Percentiles rank a stretch among this genome's conserved stretches.
phyloP scores from a whole-genome alignment of 1,140 invertebrate genomes.

The Meteorus sp. region DNA sequence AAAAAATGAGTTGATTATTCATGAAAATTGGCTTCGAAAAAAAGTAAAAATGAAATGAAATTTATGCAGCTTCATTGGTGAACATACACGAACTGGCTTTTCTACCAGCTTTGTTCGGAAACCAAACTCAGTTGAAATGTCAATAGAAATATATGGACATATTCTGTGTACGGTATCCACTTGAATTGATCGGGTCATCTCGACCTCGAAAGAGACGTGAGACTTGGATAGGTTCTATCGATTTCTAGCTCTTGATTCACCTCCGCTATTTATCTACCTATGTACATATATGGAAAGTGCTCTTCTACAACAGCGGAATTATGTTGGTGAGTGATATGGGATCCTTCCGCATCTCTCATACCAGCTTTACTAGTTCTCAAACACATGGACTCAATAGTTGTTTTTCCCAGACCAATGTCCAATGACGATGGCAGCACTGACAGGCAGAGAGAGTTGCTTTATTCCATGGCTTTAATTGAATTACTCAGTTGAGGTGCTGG shows the following conservation, averaged over 20 bases:
- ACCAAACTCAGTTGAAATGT: background rate
- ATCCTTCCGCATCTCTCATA: background rate
- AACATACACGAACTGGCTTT: too few species aligned
- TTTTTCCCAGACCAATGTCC: background rate
- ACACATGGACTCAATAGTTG: background rate
- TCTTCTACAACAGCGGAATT: background rate
- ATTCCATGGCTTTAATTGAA: background rate
- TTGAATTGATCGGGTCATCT: conserved; percentile 17
- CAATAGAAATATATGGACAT: too few species aligned
- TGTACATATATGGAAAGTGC: background rate
- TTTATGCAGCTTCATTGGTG: too few species aligned
- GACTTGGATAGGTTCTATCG: background rate
- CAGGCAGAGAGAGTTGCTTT: background rate
- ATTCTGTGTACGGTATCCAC: background rate
- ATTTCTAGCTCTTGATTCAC: too few species aligned
- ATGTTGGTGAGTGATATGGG: background rate
- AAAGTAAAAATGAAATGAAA: too few species aligned
- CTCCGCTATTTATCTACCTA: background rate
- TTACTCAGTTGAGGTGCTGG: background rate
- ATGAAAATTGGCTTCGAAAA: too few species aligned
- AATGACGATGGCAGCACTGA: too few species aligned
- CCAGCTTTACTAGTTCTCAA: too few species aligned
- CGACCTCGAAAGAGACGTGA: background rate
- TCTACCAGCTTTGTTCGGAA: background rate
- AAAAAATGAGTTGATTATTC: too few species aligned